Evolutionary conservation across 2,113 vertebrate genomes (phyloP), one percentile per base, ranked within the genome.

Genomic region (Anhinga anhinga): DNA sequence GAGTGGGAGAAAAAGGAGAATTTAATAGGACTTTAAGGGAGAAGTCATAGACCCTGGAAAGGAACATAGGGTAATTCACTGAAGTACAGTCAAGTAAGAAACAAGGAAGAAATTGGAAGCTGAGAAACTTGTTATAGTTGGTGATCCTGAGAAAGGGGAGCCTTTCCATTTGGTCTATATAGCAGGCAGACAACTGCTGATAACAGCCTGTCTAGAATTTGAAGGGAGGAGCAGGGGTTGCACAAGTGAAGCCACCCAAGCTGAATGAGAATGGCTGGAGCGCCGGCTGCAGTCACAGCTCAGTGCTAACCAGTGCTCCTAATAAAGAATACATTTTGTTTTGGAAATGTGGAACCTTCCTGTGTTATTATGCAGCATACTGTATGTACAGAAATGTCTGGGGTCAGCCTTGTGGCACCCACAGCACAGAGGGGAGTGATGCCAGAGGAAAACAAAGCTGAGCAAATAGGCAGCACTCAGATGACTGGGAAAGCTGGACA

Each of bases 221-320:
- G 93, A 94, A 96, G 82, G 76, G 93, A 96, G 90, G 82, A 88
- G 88, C 82, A 92, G 76, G 72, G 90, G 79, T 81, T 96, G 93
- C 2, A 3, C 0, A 11, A 96, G 88, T 22, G 79, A 88, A 96
- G 92, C 88, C 82, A 74, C 94, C 88, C 90, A 88, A 90, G 77
- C 92, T 65, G 97, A 88, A 94, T 97, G 88, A 93, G 90, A 95
- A 95, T 92, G 93, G 95, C 95, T 96, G 95, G 96, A 94, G 90
- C 15, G 55, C 82, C 23, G 11, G 96, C 94, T 96, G 97, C 90
- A 96, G 93, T 86, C 92, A 58, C 82, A 80, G 76, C 59, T 86
- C 40, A 12, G 70, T 0, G 38, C 47, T 95, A 86, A 90, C 66
- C 90, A 59, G 59, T 2, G 18, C 76, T 89, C 81, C 77, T 66